Base-by-base conservation (phyloP, 1,140 invertebrate genomes). In the Microplitis demolitor region DNA sequence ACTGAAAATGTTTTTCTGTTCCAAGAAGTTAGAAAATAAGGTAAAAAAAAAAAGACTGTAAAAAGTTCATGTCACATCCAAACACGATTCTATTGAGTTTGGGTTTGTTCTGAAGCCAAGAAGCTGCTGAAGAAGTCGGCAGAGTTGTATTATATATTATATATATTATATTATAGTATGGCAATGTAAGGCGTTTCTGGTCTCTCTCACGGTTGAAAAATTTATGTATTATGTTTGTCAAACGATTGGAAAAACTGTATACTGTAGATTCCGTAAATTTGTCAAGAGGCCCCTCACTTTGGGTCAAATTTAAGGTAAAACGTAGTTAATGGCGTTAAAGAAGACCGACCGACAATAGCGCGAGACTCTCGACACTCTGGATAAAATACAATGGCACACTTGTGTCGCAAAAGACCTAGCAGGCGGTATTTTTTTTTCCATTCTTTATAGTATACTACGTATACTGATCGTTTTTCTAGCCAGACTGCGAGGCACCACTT, bases 351-450 rank as follows among this genome's bases (percentile, higher is more conserved):
- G 73, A 82, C 80, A 82, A 81, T 79, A 56, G 60, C 31, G 24
- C 60, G 72, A 74, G 34, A 74, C 76, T 81, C 78, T 82, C 74
- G 73, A 74, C 72, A 66, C 72, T 72, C 24, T 71, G 73, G 66
- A 86, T 83, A 85, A 85, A 85, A 76, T 66, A 85, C 84, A 86
- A 86, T 85, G 76, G 78, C 72, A 83, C 84, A 85, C 84, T 85
- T 85, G 85, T 83, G 80, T 83, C 79, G 78, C 74, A 78, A 82
- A 80, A 78, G 79, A 77, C 77, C 64, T 82, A 82, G 80, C 81
- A 78, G 79, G 80, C 66, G 64, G 76, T 72, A 37, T 54, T 62
- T 39, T 74, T 73, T 34, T 71, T 64, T 69, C 67, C 31, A 50
- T 66, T 60, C 56, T 58, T 62, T 50, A 45, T 45, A 45, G 39